Percentiles rank a stretch among this genome's conserved stretches.
These are phyloP conservation scores for Cantharis rufa DNA, from an alignment of 2,888 invertebrate species.

Conservation along the genomic window DNA sequence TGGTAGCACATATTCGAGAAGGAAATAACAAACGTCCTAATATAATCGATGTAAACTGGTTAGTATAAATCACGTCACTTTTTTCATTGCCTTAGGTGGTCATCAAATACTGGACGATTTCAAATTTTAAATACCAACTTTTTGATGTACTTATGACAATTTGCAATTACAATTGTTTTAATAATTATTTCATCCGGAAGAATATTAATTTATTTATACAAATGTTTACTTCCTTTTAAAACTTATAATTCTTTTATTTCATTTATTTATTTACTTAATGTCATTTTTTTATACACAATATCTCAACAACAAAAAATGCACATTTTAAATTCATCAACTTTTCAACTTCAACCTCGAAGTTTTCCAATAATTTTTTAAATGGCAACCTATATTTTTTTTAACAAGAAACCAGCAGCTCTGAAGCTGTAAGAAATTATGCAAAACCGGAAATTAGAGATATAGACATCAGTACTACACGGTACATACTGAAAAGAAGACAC, in stretches of 20 bases:
- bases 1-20: slow-evolving; percentile 10
- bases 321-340: too few species aligned
- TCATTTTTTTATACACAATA: neutral
- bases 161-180: neutral
- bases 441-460: too few species aligned
- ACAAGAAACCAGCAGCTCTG: too few species aligned
- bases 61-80: slow-evolving; percentile 35
- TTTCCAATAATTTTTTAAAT: neutral
- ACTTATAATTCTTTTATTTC: neutral
- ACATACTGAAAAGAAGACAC: too few species aligned
- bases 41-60: slow-evolving; percentile 25
- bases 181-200: neutral
- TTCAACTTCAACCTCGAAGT: too few species aligned
- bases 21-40: slow-evolving; percentile 14
- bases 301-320: too few species aligned
- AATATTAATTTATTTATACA: neutral
- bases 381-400: neutral
- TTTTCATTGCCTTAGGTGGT: slow-evolving; percentile 24
- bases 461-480: too few species aligned
- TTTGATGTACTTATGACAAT: neutral
- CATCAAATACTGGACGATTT: neutral
- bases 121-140: neutral
- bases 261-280: too few species aligned
- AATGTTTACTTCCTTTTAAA: neutral
- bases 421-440: too few species aligned